Base-by-base conservation (phyloP, 1,140 invertebrate genomes). In the Sycophaga agraensis region DNA sequence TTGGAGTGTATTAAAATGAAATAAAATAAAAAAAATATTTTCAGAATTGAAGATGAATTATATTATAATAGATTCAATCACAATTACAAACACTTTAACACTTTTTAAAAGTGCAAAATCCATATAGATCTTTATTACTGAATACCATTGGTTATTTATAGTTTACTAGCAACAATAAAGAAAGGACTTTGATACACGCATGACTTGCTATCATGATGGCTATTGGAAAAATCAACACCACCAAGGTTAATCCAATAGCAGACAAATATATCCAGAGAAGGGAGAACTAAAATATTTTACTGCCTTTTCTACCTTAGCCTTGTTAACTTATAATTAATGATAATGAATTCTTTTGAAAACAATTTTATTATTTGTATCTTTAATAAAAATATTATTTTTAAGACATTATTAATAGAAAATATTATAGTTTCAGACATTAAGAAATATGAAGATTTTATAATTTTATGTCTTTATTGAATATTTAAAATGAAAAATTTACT, bases 161-260 rank as follows among this genome's bases (percentile, higher is more conserved):
- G 71, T 51, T 56, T 43, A 57, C 46, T 56, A 45, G 59, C 54
- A 70, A 71, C 69, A 70, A 69, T 75, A 72, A 77, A n/a, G n/a
- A n/a, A n/a, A 76, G 69, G 72, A 71, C 70, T 78, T 68, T 69
- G 61, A 50, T 73, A 66, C 73, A 69, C 73, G 72, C 70, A 68
- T 72, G 73, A 74, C 75, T 72, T 68, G 65, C 66, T 76, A 72
- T 71, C 71, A 74, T 66, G 66, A 63, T 73, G 70, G 65, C 71
- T 78, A 78, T 78, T 75, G 76, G 78, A 78, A 78, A 76, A 78
- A 66, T 69, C 71, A 73, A 73, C 67, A 73, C 66, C 62, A 63
- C 54, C 71, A 70, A 73, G 69, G 68, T 22, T 54, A 54, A 59
- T 48, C 43, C 35, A 54, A 51, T 42, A 59, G 24, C 40, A 57